Evolutionary conservation across 2,888 invertebrate genomes (phyloP).

Genomic region (Odontomyia ornata): DNA sequence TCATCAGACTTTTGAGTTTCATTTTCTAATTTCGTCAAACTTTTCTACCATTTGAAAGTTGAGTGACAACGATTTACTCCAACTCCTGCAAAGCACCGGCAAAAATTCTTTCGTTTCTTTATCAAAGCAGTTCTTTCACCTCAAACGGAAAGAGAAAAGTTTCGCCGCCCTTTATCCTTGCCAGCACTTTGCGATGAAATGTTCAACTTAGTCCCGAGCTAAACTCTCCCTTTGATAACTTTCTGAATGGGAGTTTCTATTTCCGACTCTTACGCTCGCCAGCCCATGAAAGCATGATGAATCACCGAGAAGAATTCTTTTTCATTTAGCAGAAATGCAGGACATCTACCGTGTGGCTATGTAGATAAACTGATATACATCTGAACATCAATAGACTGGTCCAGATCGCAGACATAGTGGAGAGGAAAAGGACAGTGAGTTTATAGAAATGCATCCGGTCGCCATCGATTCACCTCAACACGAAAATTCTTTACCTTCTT

Average conservation of each 20-base stretch:
- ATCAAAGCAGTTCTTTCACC: too few species aligned
- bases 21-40: too few species aligned
- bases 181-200: too few species aligned
- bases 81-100: too few species aligned
- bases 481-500: too few species aligned
- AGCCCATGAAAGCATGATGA: slow-evolving; percentile 34
- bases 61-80: too few species aligned
- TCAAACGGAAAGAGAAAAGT: too few species aligned
- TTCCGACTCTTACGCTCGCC: slow-evolving; percentile 29
- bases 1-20: too few species aligned
- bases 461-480: slow-evolving; percentile 7
- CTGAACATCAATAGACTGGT: neutral
- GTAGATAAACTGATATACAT: slow-evolving; percentile 6
- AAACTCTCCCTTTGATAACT: neutral
- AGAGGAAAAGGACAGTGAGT: neutral
- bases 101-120: too few species aligned
- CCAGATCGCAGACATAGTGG: neutral
- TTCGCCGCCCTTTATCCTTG: too few species aligned
- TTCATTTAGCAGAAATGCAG: slow-evolving; percentile 15
- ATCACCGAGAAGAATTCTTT: neutral
- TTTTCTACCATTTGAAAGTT: too few species aligned
- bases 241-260: slow-evolving; percentile 29
- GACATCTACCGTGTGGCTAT: neutral
- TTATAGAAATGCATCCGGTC: slow-evolving; percentile 26
- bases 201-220: too few species aligned